Conservation (phyloP, 2,888 invertebrate genomes). For the Gisinianus flammeolus region DNA sequence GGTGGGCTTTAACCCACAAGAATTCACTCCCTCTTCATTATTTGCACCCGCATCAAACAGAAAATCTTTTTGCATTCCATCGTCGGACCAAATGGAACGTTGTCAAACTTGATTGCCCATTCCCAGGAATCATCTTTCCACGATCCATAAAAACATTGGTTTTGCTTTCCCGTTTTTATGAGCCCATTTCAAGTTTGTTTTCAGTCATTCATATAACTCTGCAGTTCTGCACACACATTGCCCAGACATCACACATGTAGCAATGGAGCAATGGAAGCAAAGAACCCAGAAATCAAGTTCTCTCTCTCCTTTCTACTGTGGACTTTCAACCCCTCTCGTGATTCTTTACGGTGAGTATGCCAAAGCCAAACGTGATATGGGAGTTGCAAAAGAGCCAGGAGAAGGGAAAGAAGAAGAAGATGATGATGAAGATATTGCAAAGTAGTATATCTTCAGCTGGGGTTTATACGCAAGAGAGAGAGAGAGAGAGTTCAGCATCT, state of each 20-base stretch:
- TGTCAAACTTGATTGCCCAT: conserved; percentile 26
- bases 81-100: conserved; percentile 14
- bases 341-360: not conserved
- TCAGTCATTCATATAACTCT: not conserved
- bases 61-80: conserved; percentile 38
- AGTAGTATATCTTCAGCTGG: too few species aligned
- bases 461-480: too few species aligned
- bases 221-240: not conserved
- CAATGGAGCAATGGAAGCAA: too few species aligned
- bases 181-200: conserved; percentile 31
- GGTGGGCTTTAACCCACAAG: conserved; percentile 17
- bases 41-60: conserved; percentile 35
- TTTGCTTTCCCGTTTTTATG: conserved; percentile 34
- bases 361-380: not conserved
- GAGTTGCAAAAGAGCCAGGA: not conserved
- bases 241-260: too few species aligned
- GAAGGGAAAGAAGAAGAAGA: not conserved
- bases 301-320: not conserved
- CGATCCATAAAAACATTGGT: conserved; percentile 38
- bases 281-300: not conserved
- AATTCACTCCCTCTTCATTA: conserved; percentile 31
- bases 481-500: too few species aligned
- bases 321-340: not conserved
- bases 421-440: not conserved
- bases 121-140: conserved; percentile 33